These are phyloP conservation scores for Aix galericulata DNA, from an alignment of 2,113 vertebrate species.

Conservation along the genomic window DNA sequence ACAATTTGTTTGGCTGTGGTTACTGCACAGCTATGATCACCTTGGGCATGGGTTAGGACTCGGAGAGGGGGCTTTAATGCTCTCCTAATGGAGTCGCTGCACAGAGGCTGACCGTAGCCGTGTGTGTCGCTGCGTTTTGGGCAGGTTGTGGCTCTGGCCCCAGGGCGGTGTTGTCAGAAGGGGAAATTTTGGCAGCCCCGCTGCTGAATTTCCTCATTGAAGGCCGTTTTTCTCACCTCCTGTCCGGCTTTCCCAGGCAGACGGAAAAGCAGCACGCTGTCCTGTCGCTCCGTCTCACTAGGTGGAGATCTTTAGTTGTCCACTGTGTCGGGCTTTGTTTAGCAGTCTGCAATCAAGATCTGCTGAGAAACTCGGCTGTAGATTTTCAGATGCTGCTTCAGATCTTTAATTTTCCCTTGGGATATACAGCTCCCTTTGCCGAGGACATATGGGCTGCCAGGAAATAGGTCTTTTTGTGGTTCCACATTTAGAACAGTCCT, in stretches of 20 bases:
- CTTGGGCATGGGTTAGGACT: background rate
- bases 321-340: background rate
- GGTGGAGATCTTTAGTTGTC: constrained; percentile 51
- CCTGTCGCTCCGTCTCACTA: background rate
- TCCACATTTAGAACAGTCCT: background rate
- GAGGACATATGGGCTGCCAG: constrained; percentile 17
- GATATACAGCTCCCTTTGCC: background rate
- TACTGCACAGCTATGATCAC: background rate
- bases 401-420: constrained; percentile 32
- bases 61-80: background rate
- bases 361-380: background rate
- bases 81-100: background rate
- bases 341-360: background rate
- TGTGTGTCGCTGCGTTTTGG: rapidly evolving
- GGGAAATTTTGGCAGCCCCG: background rate
- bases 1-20: background rate
- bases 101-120: rapidly evolving
- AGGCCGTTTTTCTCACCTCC: background rate
- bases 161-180: background rate
- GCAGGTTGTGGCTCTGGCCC: background rate
- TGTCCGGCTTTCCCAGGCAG: background rate
- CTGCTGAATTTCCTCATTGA: rapidly evolving
- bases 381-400: constrained; percentile 20
- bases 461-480: background rate
- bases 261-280: background rate